These are phyloP conservation scores for Ophiothrix spiculata DNA, from an alignment of 35 echinoderm and acorn worm species.

Conservation along the genomic window DNA sequence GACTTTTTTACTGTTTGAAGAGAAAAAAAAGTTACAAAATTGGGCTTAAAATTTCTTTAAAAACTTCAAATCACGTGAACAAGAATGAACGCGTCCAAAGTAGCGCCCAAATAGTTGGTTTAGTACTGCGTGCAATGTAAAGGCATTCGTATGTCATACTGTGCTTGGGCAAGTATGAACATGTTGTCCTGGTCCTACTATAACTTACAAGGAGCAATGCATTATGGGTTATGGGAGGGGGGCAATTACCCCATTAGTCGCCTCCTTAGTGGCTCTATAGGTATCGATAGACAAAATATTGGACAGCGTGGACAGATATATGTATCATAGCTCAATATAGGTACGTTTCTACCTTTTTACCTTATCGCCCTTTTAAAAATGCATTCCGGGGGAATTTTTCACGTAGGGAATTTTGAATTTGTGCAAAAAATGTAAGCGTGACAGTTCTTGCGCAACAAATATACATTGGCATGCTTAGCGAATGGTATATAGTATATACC, in stretches of 20 bases:
- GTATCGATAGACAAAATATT: constrained; percentile 16
- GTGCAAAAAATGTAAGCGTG: constrained; percentile 4
- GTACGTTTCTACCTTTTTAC: neutral
- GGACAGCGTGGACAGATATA: constrained; percentile 7
- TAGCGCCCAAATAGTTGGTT: constrained; percentile 8
- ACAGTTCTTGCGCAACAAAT: neutral
- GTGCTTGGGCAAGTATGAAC: constrained; percentile 3
- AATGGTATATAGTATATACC: neutral
- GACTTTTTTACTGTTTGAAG: neutral
- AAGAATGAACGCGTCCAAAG: constrained; percentile 14
- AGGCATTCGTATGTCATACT: neutral
- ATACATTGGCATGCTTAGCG: neutral
- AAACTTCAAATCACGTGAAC: constrained; percentile 1
- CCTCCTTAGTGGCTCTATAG: constrained; percentile 8
- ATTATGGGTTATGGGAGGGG: constrained; percentile 14
- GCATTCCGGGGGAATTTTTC: constrained; percentile 3
- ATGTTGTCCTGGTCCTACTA: constrained; percentile 1
- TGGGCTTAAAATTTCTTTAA: neutral
- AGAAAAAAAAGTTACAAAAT: constrained; percentile 10
- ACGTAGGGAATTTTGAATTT: neutral
- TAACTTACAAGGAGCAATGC: neutral
- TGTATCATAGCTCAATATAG: neutral
- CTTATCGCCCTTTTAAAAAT: neutral
- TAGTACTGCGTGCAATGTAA: constrained; percentile 7
- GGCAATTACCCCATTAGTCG: constrained; percentile 7